Conservation (phyloP, 2,888 invertebrate genomes). For the Drosophila paramelanica region DNA sequence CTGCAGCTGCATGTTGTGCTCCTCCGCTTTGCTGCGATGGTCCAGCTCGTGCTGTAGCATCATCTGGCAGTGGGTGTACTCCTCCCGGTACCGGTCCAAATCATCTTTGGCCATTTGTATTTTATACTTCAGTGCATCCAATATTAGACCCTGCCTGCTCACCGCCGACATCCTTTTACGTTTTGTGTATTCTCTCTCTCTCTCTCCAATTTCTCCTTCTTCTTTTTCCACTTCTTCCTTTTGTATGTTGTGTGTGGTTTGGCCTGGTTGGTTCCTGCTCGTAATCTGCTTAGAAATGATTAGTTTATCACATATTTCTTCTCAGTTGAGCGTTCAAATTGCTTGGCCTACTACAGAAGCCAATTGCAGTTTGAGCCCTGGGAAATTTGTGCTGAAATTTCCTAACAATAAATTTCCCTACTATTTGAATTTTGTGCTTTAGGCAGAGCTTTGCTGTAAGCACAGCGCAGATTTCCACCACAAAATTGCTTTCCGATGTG, state of each 20-base stretch:
- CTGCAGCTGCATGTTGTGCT: constrained; percentile 7
- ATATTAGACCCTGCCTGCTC: constrained; percentile 6
- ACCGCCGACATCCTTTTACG: not conserved
- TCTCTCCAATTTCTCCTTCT: not conserved
- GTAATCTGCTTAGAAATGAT: not conserved
- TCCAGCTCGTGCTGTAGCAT: constrained; percentile 2
- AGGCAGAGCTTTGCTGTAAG: not conserved
- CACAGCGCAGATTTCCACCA: constrained; percentile 14
- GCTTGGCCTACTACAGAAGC: not conserved
- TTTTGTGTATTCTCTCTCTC: not conserved
- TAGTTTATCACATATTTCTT: not conserved
- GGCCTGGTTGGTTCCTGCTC: not conserved
- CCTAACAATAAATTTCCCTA: constrained; percentile 30
- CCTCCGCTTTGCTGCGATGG: constrained; percentile 3
- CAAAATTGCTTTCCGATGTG: not conserved
- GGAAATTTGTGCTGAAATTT: not conserved
- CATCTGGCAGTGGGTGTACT: constrained; percentile 13
- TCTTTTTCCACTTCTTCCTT: not conserved
- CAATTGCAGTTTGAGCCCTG: not conserved
- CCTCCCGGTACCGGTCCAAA: constrained; percentile 18
- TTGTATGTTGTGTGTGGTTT: not conserved
- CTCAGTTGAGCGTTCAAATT: not conserved
- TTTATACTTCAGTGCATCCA: constrained; percentile 20
- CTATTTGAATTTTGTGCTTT: constrained; percentile 37
- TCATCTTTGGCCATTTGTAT: constrained; percentile 16